These are phyloP conservation scores for Grammatotria lemairii DNA, from an alignment of 2,113 vertebrate species.

Conservation along the genomic window DNA sequence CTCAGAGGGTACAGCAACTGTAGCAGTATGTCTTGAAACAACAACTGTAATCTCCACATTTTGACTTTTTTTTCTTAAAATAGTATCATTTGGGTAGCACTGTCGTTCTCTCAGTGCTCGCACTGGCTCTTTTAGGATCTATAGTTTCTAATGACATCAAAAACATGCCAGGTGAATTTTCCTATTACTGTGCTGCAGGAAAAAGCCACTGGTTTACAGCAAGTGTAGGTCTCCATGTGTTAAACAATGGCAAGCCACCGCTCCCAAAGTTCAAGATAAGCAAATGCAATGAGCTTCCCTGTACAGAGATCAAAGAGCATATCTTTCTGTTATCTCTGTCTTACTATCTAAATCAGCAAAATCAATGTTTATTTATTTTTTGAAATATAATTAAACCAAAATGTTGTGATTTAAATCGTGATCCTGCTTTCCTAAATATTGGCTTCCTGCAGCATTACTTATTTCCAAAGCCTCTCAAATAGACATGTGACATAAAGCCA, in stretches of 20 bases:
- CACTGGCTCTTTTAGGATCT: background rate
- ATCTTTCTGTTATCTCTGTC: background rate
- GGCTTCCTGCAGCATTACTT: background rate
- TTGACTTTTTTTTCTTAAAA: background rate
- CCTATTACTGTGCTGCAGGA: background rate
- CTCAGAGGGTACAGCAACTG: background rate
- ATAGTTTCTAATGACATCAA: background rate
- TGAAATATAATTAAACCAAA: background rate
- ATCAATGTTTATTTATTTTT: background rate
- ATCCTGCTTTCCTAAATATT: background rate
- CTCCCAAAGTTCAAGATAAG: background rate
- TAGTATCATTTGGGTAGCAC: background rate
- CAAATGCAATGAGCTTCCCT: background rate
- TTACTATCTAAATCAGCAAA: background rate
- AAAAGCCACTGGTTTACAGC: background rate
- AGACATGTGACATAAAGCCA: background rate
- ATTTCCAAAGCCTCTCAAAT: background rate
- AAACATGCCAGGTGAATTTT: background rate
- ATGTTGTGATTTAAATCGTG: background rate
- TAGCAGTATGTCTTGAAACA: rapidly evolving
- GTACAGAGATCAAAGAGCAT: background rate
- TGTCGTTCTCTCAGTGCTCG: background rate
- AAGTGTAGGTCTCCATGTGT: background rate
- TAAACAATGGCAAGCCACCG: background rate
- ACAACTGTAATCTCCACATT: background rate